Base-by-base conservation (phyloP, 2,888 invertebrate genomes). In the Drosophila crucigera region DNA sequence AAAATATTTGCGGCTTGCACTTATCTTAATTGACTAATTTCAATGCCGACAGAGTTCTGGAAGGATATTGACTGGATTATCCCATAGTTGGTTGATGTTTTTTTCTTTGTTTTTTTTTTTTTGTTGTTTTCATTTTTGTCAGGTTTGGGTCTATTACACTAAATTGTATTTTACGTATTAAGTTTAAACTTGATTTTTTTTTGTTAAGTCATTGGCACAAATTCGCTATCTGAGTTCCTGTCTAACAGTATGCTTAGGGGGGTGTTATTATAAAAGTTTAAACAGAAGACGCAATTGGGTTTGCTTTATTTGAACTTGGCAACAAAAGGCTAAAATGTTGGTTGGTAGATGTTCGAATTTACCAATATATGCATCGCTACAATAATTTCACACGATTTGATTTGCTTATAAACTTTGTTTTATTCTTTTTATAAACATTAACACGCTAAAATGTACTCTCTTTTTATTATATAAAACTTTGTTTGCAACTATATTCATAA, bases 401-500 rank as follows among this genome's bases (percentile, higher is more conserved):
- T 80, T 83, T 82, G 70, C 82, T 84, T 82, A 89, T 76, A 84
- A 89, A 83, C 79, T 85, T 89, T 66, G 86, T 84, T 89, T 86
- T 89, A 89, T 88, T 81, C 43, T 70, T 59, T 58, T 67, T 69
- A 63, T 75, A 66, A 76, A 77, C 72, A 78, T 78, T 76, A 78
- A 78, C 78, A 80, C 83, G 56, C 88, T 84, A 88, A 83, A 84
- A 73, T 74, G 59, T 74, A 87, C 56, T 76, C 64, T 55, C 55
- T 49, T 68, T 75, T 67, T 76, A 68, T 77, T 66, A 73, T 85
- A 81, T 81, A 88, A 83, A 80, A 82, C 83, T 78, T 80, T 65
- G 83, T 73, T 79, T 80, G 74, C 70, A 70, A 80, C 67, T 80
- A 60, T 77, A 65, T 68, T 50, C 50, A 67, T 80, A 67, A 56